phyloP scores from a whole-genome alignment of 1,140 invertebrate genomes.

The Linepithema humile region DNA sequence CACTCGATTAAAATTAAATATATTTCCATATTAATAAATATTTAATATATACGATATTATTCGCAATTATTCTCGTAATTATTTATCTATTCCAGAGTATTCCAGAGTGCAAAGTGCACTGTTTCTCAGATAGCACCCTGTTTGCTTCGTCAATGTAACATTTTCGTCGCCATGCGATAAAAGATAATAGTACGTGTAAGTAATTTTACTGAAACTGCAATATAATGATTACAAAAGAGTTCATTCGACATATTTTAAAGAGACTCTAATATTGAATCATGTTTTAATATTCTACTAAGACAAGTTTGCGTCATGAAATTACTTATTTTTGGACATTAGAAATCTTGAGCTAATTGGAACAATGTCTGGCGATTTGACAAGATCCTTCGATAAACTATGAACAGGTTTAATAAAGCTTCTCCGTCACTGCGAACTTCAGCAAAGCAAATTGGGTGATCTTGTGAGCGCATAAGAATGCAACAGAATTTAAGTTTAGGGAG shows the following conservation, averaged over 20 bases:
- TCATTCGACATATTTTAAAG: not conserved
- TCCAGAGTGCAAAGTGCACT: constrained; percentile 3
- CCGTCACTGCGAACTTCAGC: not conserved
- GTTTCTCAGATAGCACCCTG: not conserved
- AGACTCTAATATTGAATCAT: constrained; percentile 10
- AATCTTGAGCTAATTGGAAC: constrained; percentile 56
- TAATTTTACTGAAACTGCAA: not conserved
- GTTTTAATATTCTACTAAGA: constrained; percentile 55
- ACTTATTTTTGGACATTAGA: constrained; percentile 53
- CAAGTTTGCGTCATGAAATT: constrained; percentile 2
- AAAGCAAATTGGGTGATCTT: constrained; percentile 28
- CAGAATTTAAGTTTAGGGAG: not conserved
- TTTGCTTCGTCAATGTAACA: constrained; percentile 9
- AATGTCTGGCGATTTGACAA: constrained; percentile 68
- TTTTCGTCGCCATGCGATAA: not conserved
- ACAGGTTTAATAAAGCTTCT: constrained; percentile 35
- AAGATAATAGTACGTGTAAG: not conserved
- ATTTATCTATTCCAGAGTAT: constrained; percentile 1
- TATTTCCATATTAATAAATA: not conserved
- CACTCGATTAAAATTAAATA: not conserved
- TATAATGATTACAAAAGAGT: not conserved
- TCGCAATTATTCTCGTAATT: not conserved
- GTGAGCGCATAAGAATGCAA: constrained; percentile 13
- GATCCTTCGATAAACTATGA: constrained; percentile 58
- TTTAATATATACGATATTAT: not conserved